Conservation (phyloP, 1,140 invertebrate species). For the Drosophila pectinifera region DNA sequence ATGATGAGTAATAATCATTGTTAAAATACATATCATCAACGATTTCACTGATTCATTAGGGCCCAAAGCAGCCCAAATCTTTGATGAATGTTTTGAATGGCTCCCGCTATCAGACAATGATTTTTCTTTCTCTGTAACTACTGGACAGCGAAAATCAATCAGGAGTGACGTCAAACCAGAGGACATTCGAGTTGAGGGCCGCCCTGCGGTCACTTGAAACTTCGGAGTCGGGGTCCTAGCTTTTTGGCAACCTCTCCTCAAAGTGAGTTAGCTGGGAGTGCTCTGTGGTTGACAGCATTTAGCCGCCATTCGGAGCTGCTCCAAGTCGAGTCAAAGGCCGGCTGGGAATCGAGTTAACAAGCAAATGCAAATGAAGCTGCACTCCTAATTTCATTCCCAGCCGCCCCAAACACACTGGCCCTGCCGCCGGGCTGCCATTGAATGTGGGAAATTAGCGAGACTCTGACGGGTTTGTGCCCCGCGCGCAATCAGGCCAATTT, state of each 20-base stretch:
- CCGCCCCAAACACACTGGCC: conserved; percentile 5
- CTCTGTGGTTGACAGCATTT: conserved; percentile 34
- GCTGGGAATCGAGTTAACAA: conserved; percentile 61
- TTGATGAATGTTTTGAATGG: too few species aligned
- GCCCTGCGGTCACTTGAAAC: conserved; percentile 29
- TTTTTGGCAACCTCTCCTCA: conserved; percentile 33
- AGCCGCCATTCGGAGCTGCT: conserved; percentile 28
- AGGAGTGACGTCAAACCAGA: conserved; percentile 57
- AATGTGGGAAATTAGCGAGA: conserved; percentile 66
- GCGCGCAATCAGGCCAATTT: conserved; percentile 57
- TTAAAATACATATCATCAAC: too few species aligned
- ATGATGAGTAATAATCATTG: too few species aligned
- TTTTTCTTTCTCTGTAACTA: background rate
- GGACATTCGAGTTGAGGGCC: conserved; percentile 10
- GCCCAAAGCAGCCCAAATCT: too few species aligned
- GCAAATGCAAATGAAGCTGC: conserved; percentile 71
- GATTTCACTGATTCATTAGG: too few species aligned
- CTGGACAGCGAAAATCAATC: conserved; percentile 56
- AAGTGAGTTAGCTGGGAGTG: conserved; percentile 40
- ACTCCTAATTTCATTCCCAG: conserved; percentile 50
- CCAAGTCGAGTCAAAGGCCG: conserved; percentile 56
- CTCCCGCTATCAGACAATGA: background rate
- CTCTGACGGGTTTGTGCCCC: conserved; percentile 28
- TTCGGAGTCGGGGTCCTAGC: conserved; percentile 19
- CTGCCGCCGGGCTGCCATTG: conserved; percentile 17